phyloP scores from a whole-genome alignment of 2,797 vertebrate species.

The Sebastes oblongus region DNA sequence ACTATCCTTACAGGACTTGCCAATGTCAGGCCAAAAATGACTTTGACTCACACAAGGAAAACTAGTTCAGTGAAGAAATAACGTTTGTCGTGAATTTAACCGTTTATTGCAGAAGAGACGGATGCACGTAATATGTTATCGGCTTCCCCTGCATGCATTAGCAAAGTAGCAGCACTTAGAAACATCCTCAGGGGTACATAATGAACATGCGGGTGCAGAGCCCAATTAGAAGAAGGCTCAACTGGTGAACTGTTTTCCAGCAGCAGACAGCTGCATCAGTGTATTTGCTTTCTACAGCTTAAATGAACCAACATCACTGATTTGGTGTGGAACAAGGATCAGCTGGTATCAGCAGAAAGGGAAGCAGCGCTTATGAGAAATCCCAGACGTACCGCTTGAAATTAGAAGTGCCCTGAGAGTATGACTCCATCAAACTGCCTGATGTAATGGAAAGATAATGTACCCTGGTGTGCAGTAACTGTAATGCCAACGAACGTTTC shows the following conservation, averaged over 20 bases:
- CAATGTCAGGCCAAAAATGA: slow-evolving; percentile 69
- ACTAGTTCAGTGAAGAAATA: slow-evolving; percentile 58
- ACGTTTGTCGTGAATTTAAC: slow-evolving; percentile 51
- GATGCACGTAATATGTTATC: slow-evolving; percentile 38
- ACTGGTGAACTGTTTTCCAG: slow-evolving; percentile 29
- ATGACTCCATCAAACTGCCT: slow-evolving; percentile 66
- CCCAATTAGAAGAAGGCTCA: slow-evolving; percentile 41
- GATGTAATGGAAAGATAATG: slow-evolving; percentile 76
- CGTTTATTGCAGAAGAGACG: slow-evolving; percentile 39
- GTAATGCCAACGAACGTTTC: slow-evolving; percentile 63
- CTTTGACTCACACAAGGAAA: slow-evolving; percentile 57
- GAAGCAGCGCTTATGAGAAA: slow-evolving; percentile 42
- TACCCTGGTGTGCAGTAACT: slow-evolving; percentile 70
- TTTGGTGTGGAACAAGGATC: slow-evolving; percentile 41
- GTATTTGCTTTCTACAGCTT: slow-evolving; percentile 33
- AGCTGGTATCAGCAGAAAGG: slow-evolving; percentile 50
- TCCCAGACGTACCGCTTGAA: slow-evolving; percentile 54
- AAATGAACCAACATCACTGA: slow-evolving; percentile 50
- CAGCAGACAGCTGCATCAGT: slow-evolving; percentile 2
- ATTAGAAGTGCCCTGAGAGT: slow-evolving; percentile 67
- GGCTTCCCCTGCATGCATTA: slow-evolving; percentile 3
- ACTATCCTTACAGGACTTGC: slow-evolving; percentile 70
- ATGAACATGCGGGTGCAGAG: slow-evolving; percentile 43
- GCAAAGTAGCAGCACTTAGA: slow-evolving; percentile 5
- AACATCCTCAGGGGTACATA: slow-evolving; percentile 37